Percentiles rank a stretch among this genome's conserved stretches.
phyloP scores from a whole-genome alignment of 2,888 invertebrate genomes.

The Cheilosia impressa region DNA sequence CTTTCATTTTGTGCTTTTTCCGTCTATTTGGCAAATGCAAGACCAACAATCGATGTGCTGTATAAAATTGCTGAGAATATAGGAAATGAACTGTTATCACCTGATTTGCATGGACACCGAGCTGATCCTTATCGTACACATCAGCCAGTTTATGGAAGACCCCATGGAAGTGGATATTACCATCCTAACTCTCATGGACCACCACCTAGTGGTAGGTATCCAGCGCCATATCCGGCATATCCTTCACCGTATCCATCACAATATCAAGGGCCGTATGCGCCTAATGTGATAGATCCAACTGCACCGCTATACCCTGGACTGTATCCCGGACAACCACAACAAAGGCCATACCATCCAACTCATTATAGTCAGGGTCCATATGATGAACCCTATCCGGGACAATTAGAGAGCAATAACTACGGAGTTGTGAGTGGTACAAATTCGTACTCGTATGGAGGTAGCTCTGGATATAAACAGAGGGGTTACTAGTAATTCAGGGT shows the following conservation, averaged over 20 bases:
- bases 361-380: constrained; percentile 32
- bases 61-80: constrained; percentile 45
- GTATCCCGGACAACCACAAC: constrained; percentile 19
- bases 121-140: constrained; percentile 5
- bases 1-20: not conserved
- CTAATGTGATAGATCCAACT: not conserved
- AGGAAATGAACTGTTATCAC: constrained; percentile 26
- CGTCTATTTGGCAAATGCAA: constrained; percentile 1
- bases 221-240: constrained; percentile 28
- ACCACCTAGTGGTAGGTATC: constrained; percentile 6
- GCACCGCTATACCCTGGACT: constrained; percentile 8
- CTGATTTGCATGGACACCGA: not conserved
- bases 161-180: constrained; percentile 13
- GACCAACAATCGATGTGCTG: constrained; percentile 50
- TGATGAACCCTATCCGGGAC: constrained; percentile 15
- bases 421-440: constrained; percentile 30
- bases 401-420: constrained; percentile 27
- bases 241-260: constrained; percentile 17
- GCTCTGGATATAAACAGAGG: constrained; percentile 33
- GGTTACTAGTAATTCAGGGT: constrained; percentile 20
- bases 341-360: constrained; percentile 17
- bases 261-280: constrained; percentile 10
- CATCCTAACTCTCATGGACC: constrained; percentile 9
- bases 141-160: constrained; percentile 22
- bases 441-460: constrained; percentile 45